These are phyloP conservation scores for Cavia porcellus DNA, from an alignment of 2,113 vertebrate genomes.

Conservation along the genomic window DNA sequence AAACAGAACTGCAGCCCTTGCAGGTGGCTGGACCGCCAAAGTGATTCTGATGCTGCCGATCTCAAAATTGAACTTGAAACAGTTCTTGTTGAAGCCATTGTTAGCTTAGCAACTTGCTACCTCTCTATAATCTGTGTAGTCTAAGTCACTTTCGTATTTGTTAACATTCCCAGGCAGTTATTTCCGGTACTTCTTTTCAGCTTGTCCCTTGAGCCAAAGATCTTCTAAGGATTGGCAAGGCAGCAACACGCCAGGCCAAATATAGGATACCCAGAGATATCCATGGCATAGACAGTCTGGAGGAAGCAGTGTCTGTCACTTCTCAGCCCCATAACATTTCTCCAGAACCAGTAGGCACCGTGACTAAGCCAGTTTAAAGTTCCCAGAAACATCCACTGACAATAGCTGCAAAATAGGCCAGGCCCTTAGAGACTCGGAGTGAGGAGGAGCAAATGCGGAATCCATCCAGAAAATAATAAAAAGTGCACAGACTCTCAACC, in stretches of 20 bases:
- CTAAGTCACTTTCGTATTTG: background rate
- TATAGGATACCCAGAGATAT: background rate
- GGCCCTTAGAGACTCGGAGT: background rate
- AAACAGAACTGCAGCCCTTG: background rate
- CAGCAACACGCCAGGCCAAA: background rate
- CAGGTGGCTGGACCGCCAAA: background rate
- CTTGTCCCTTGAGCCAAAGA: background rate
- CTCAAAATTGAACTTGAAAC: background rate
- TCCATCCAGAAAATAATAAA: background rate
- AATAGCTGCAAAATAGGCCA: background rate
- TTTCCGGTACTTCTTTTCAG: background rate
- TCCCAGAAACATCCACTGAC: background rate
- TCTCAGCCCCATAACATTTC: background rate
- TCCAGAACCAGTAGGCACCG: constrained; percentile 15
- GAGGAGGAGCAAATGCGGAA: background rate
- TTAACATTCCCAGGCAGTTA: background rate
- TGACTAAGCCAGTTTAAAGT: background rate
- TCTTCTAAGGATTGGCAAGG: background rate
- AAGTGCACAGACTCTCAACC: background rate
- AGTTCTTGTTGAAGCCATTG: background rate
- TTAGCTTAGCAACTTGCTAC: background rate
- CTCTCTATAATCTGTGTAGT: background rate
- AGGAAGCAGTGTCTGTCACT: background rate
- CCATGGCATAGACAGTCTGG: background rate
- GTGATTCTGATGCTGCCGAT: background rate